Conservation (phyloP, 2,888 invertebrate species). For the Electrophaes corylata region DNA sequence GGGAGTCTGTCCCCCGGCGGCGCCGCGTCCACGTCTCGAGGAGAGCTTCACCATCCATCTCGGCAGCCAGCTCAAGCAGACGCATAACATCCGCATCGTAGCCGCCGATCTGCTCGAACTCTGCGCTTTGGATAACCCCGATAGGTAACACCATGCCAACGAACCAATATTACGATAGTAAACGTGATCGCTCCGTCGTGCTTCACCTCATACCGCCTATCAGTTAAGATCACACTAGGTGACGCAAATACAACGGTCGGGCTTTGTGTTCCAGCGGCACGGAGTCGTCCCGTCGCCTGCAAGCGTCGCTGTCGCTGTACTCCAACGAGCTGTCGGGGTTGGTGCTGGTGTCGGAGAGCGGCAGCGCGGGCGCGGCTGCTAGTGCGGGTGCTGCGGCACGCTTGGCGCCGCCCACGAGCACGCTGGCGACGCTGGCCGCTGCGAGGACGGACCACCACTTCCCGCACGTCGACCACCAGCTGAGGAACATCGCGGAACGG, state of each 20-base stretch:
- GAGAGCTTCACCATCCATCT: conserved; percentile 99
- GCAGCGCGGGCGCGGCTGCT: too few relatives aligned
- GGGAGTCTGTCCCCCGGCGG: conserved; percentile 40
- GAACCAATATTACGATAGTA: too few relatives aligned
- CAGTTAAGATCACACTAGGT: too few relatives aligned
- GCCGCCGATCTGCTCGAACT: conserved; percentile 90
- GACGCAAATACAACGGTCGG: too few relatives aligned
- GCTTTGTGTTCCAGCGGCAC: conserved; percentile 35
- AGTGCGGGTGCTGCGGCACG: not conserved
- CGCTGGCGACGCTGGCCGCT: conserved; percentile 82
- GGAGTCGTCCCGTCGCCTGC: conserved; percentile 90
- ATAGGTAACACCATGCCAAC: conserved; percentile 51
- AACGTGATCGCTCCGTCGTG: not conserved
- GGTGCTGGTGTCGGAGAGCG: conserved; percentile 90
- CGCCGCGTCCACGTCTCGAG: conserved; percentile 83
- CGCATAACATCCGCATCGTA: conserved; percentile 97
- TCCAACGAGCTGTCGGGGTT: conserved; percentile 95
- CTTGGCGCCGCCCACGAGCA: conserved; percentile 37
- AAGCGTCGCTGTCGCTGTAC: conserved; percentile 97
- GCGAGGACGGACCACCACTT: conserved; percentile 96
- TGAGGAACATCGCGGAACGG: conserved; percentile 87
- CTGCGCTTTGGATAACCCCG: conserved; percentile 52
- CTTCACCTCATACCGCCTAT: not conserved
- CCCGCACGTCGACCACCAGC: conserved; percentile 87
- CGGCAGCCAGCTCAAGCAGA: conserved; percentile 98